Evolutionary conservation across 1,140 invertebrate genomes (phyloP).

Genomic region (Carposina sasakii): DNA sequence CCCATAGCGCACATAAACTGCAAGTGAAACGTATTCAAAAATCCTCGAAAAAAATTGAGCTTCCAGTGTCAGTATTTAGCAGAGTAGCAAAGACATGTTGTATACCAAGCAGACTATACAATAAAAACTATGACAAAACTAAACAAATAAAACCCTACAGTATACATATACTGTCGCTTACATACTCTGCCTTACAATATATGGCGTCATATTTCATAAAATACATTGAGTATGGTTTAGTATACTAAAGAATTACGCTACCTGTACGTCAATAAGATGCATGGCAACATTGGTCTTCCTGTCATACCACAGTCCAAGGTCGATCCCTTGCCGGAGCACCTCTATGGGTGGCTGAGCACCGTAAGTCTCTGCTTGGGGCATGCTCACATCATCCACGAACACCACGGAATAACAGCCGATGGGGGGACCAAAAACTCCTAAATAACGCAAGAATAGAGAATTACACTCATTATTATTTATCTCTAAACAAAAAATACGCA

Average conservation of each 20-base stretch:
- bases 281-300: conserved; percentile 89
- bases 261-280: conserved; percentile 90
- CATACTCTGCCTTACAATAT: too few relatives aligned
- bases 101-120: too few relatives aligned
- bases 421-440: conserved; percentile 91
- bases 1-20: conserved; percentile 91
- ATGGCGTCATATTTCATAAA: too few relatives aligned
- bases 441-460: not conserved
- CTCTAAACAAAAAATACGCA: not conserved
- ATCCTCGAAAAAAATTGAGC: not conserved
- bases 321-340: conserved; percentile 90
- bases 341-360: conserved; percentile 96
- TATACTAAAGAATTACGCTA: too few relatives aligned
- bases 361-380: conserved; percentile 90
- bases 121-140: too few relatives aligned
- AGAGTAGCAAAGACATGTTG: too few relatives aligned
- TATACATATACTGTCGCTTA: too few relatives aligned
- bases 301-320: conserved; percentile 95
- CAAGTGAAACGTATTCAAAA: conserved; percentile 13
- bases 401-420: conserved; percentile 91
- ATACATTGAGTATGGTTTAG: too few relatives aligned
- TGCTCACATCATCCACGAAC: conserved; percentile 96
- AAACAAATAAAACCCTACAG: too few relatives aligned
- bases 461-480: not conserved
- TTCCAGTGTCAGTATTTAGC: too few relatives aligned